These are phyloP conservation scores for Protula sp. DNA, from an alignment of 2,888 invertebrate species.

Conservation along the genomic window DNA sequence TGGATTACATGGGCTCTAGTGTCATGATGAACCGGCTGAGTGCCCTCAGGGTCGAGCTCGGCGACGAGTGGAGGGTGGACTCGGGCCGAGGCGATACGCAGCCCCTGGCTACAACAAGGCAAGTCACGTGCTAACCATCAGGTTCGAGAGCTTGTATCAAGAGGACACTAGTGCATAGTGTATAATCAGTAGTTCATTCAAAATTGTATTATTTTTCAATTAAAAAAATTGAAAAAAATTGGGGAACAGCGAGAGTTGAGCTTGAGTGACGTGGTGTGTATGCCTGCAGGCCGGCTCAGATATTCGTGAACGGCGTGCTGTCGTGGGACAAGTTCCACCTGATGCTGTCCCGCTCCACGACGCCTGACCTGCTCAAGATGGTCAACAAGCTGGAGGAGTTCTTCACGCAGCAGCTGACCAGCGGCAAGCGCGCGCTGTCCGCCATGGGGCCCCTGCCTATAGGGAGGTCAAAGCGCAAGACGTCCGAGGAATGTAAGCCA, in stretches of 20 bases:
- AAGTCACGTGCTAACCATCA: no score
- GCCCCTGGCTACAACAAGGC: slow-evolving; percentile 63
- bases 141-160: no score
- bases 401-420: slow-evolving; percentile 95
- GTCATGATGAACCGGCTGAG: slow-evolving; percentile 87
- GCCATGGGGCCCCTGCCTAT: slow-evolving; percentile 57
- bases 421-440: slow-evolving; percentile 85
- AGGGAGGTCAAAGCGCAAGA: slow-evolving; percentile 7
- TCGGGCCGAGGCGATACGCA: slow-evolving; percentile 37
- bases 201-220: no score
- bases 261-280: neutral
- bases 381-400: slow-evolving; percentile 94
- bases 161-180: no score
- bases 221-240: no score
- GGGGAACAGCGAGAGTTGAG: no score
- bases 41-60: slow-evolving; percentile 66
- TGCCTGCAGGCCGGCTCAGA: slow-evolving; percentile 67
- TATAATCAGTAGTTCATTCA: no score
- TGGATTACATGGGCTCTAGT: slow-evolving; percentile 98
- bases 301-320: slow-evolving; percentile 86
- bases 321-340: slow-evolving; percentile 93
- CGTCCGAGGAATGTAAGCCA: slow-evolving; percentile 12
- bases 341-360: slow-evolving; percentile 94
- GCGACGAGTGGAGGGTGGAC: slow-evolving; percentile 79
- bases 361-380: slow-evolving; percentile 94